Evolutionary conservation across 2,797 vertebrate genomes (phyloP).

Genomic region (Mormyrops attenuatus): DNA sequence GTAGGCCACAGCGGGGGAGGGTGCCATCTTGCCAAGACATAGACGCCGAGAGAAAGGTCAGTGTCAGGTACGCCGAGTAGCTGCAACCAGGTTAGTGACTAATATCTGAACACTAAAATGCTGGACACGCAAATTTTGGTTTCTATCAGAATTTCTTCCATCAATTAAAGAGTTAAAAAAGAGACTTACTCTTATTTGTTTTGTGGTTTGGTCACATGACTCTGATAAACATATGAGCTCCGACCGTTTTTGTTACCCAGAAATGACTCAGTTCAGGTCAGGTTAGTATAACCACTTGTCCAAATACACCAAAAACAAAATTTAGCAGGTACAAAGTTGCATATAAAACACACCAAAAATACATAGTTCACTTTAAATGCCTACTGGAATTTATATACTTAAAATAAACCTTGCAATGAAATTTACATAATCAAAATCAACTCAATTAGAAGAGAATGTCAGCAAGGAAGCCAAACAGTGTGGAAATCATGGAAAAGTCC

Average conservation of each 20-base stretch:
- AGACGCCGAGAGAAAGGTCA: not conserved
- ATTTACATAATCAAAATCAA: not conserved
- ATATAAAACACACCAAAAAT: not conserved
- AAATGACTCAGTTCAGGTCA: not conserved
- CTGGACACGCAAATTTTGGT: not conserved
- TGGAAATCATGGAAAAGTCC: not conserved
- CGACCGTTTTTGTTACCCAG: not conserved
- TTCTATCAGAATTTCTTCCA: not conserved
- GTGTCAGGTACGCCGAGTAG: not conserved
- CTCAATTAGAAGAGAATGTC: not conserved
- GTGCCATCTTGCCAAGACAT: constrained; percentile 57
- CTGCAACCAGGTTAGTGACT: not conserved
- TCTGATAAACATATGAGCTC: not conserved
- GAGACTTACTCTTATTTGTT: not conserved
- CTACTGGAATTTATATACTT: not conserved
- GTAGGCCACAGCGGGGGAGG: constrained; percentile 69
- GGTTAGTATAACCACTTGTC: not conserved
- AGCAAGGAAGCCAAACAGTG: not conserved
- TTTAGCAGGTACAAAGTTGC: not conserved
- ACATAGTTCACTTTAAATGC: not conserved
- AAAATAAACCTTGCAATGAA: not conserved
- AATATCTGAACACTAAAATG: not conserved
- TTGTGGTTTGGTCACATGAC: not conserved
- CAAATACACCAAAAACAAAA: not conserved
- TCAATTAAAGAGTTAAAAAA: not conserved